Conservation (phyloP, 2,888 invertebrate genomes). For the Caenorhabditis imperialis region DNA sequence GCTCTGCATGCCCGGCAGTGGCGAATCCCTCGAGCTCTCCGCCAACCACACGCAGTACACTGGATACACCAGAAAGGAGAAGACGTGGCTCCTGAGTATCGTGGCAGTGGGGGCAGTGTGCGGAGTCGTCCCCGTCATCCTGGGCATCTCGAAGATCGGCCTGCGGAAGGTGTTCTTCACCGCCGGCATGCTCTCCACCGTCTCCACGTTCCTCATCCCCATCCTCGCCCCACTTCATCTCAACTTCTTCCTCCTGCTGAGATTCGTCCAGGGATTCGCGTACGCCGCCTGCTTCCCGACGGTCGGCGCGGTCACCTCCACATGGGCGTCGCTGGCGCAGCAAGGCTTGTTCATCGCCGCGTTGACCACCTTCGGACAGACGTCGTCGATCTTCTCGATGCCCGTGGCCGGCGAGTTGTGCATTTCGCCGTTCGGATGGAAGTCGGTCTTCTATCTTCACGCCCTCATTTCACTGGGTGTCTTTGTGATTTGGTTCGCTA, state of each 20-base stretch:
- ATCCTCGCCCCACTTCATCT: conserved; percentile 48
- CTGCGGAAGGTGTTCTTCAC: conserved; percentile 64
- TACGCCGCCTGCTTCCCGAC: conserved; percentile 61
- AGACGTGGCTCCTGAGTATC: conserved; percentile 71
- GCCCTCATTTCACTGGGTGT: conserved; percentile 64
- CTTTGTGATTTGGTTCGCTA: conserved; percentile 64
- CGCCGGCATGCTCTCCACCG: conserved; percentile 60
- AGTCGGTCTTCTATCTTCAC: conserved; percentile 75
- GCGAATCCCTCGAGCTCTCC: conserved; percentile 34
- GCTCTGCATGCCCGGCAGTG: conserved; percentile 67
- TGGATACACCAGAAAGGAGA: conserved; percentile 69
- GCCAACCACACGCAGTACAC: conserved; percentile 58
- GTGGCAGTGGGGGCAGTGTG: conserved; percentile 76
- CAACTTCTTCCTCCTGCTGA: conserved; percentile 52
- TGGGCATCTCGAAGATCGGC: conserved; percentile 68
- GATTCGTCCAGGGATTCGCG: conserved; percentile 62
- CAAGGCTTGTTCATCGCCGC: conserved; percentile 62
- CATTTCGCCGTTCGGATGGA: conserved; percentile 71
- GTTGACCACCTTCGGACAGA: conserved; percentile 63
- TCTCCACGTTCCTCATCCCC: conserved; percentile 61
- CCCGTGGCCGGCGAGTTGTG: conserved; percentile 70
- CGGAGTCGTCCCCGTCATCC: conserved; percentile 72
- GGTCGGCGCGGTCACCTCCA: conserved; percentile 60
- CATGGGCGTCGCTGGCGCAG: conserved; percentile 62
- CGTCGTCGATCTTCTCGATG: conserved; percentile 64